These are phyloP conservation scores for Sakesphorus luctuosus DNA, from an alignment of 2,113 vertebrate species.

Conservation along the genomic window DNA sequence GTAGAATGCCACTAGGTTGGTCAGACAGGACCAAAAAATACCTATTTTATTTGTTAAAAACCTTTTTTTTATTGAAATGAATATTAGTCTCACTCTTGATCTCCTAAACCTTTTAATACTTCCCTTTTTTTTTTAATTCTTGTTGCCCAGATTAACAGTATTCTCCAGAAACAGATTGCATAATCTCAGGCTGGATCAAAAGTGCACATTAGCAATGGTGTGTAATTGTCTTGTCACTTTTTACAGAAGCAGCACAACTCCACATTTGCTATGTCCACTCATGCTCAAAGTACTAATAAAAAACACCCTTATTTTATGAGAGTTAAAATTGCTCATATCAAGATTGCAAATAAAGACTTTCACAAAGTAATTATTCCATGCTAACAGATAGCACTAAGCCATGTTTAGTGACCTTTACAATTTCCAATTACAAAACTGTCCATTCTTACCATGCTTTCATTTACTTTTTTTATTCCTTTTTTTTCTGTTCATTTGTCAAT, in stretches of 20 bases:
- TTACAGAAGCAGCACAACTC: neutral
- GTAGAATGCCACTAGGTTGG: no score
- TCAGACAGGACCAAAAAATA: neutral
- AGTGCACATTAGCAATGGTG: neutral
- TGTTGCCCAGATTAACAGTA: neutral
- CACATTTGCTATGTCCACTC: neutral
- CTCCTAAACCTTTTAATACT: neutral
- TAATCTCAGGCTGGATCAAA: neutral
- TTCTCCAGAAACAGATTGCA: neutral
- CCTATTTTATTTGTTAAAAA: neutral
- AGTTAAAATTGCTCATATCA: neutral
- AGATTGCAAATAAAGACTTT: neutral
- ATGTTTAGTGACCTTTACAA: neutral
- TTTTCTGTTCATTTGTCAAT: neutral
- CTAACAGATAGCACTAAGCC: neutral
- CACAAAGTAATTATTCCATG: neutral
- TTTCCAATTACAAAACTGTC: conserved; percentile 17
- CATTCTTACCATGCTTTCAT: conserved; percentile 24
- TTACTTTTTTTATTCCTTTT: neutral
- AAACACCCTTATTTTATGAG: neutral
- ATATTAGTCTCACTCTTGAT: neutral
- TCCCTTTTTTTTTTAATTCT: neutral
- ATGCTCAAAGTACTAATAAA: neutral
- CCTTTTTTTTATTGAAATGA: neutral
- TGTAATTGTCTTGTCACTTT: neutral